phyloP scores from a whole-genome alignment of 2,113 vertebrate genomes.

The Semnornis frantzii region DNA sequence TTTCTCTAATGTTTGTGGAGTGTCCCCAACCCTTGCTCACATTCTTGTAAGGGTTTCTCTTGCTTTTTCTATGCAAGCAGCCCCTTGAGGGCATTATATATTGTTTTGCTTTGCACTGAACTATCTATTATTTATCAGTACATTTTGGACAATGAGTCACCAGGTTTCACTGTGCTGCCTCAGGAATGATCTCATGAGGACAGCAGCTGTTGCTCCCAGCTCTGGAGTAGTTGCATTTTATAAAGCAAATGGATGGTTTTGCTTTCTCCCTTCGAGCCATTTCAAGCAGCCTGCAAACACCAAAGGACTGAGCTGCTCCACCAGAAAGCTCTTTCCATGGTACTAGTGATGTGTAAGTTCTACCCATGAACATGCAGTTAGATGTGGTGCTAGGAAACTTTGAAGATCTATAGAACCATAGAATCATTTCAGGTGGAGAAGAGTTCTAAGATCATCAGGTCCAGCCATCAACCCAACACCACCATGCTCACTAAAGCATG shows the following conservation, averaged over 20 bases:
- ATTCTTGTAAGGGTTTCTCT: background rate
- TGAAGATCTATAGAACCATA: too few relatives aligned
- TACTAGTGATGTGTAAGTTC: fast-evolving
- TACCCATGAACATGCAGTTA: background rate
- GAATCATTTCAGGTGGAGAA: too few relatives aligned
- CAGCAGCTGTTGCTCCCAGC: background rate
- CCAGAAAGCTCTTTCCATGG: background rate
- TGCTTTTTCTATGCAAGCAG: background rate
- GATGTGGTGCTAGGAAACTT: background rate
- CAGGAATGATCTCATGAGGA: background rate
- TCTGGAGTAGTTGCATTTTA: background rate
- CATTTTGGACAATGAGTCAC: background rate
- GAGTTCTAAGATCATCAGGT: too few relatives aligned
- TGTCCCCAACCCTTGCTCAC: background rate
- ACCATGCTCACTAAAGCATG: too few relatives aligned
- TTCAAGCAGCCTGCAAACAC: background rate
- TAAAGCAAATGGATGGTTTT: background rate
- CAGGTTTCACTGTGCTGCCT: background rate
- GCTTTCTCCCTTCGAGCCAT: background rate
- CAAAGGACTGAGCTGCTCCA: background rate
- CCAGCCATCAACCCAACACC: too few relatives aligned
- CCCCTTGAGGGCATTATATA: background rate
- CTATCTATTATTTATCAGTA: background rate
- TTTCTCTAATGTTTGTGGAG: background rate
- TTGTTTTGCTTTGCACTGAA: background rate